Evolutionary conservation across 2,888 invertebrate species (phyloP), one percentile per base, ranked within the genome.

Genomic region (Siphonodentalium dalli): DNA sequence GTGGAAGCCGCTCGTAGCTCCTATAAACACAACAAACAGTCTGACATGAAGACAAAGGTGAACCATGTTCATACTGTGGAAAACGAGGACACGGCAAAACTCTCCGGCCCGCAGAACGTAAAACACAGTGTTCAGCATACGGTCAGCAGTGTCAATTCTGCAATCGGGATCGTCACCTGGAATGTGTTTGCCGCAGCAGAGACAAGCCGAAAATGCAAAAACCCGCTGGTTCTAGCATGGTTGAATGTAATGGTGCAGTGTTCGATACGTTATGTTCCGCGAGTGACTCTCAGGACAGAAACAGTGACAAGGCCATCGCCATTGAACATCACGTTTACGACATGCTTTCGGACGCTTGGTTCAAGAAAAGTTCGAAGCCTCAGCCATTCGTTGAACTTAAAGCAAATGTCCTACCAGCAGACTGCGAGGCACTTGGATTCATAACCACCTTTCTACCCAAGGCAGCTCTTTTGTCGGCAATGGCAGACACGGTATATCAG

Each of bases 21-120:
- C 2, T 61, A 52, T 39, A 47, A 38, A 23, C 40, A 35, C 15
- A 43, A 29, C 31, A n/a, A n/a, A n/a, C n/a, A n/a, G n/a, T n/a
- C n/a, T n/a, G n/a, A n/a, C n/a, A n/a, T n/a, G n/a, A n/a, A n/a
- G n/a, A n/a, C n/a, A n/a, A 38, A 38, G 24, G 34, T n/a, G 51
- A 58, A 8, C 29, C 27, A 20, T 61, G 66, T 29, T 27, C 35
- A 2, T 63, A 61, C 38, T 63, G 56, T 49, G 61, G 61, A 3
- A 54, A 58, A 39, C 42, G n/a, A 1, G 56, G 58, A 3, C 61
- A 64, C 27, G 61, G 58, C 13, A 47, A 42, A n/a, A 39, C 28
- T 20, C 18, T 47, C 26, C 39, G 54, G 23, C 18, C 49, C 21
- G 31, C 38, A 1, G 23, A 48, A 9, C 49, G 55, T 8, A 41